Evolutionary conservation across 2,113 vertebrate genomes (phyloP), one percentile per base, ranked within the genome.

Genomic region (Platysteira castanea): DNA sequence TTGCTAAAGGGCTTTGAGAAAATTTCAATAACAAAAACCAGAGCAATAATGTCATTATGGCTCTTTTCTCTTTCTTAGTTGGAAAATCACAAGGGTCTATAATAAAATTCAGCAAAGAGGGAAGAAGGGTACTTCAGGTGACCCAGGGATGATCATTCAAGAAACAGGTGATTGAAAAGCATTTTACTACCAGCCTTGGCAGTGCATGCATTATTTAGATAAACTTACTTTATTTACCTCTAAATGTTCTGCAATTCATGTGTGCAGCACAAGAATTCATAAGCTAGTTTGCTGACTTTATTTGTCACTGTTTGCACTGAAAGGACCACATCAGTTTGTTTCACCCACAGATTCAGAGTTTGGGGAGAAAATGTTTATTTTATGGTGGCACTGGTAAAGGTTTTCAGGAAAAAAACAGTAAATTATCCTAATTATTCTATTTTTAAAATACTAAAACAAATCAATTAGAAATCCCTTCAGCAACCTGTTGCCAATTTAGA

Each of bases 1-100:
- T 87, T 94, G 88, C 90, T 90, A 21, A 84, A 92, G 89, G 89
- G 79, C 76, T 92, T 67, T 35, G 54, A 89, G 78, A 82, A 85
- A 96, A 85, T 80, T 78, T 95, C 64, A 84, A 73, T 35, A 81
- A 53, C 47, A 88, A 82, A 95, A 83, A 1, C 0, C 63, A 88
- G 23, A 78, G 71, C 67, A 95, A 71, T 75, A 75, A 95, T 39
- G 37, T 80, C 67, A 77, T 87, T 71, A 37, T 26, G 60, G 44
- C 35, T 64, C 63, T 57, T 47, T 67, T 41, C 77, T 82, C 54
- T 44, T 89, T 84, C 60, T 15, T 54, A 91, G 61, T 3, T 71
- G 60, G 82, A 91, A 92, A 95, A 80, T 74, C 71, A 84, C 54
- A 11, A 27, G 19, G 13, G 21, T 59, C 27, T n/a, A 33, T 49